Percentiles rank a stretch among this genome's conserved stretches.
phyloP scores from a whole-genome alignment of 2,113 vertebrate species.

The Datnioides undecimradiatus region DNA sequence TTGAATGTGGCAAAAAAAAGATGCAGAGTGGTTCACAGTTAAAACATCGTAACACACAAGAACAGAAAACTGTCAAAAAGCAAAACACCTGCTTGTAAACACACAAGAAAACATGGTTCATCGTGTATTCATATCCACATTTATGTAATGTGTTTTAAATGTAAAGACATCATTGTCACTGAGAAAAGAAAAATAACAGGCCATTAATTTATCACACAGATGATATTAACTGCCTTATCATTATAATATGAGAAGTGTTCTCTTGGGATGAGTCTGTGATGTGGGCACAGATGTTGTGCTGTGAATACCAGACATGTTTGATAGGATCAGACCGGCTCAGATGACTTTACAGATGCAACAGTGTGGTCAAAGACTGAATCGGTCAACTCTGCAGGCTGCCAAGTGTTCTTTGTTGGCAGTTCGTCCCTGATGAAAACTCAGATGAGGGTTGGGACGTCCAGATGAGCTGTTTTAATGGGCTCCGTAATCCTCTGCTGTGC shows the following conservation, averaged over 20 bases:
- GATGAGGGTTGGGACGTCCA: conserved; percentile 3
- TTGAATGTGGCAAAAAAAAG: not conserved
- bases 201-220: not conserved
- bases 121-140: not conserved
- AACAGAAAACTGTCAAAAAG: not conserved
- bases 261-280: conserved; percentile 18
- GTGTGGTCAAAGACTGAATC: conserved; percentile 38
- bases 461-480: conserved; percentile 20
- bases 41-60: not conserved
- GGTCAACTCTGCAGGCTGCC: conserved; percentile 33
- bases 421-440: conserved; percentile 2
- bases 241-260: conserved; percentile 18
- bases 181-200: not conserved
- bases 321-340: conserved; percentile 68
- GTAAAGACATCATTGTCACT: no score
- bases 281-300: conserved; percentile 40
- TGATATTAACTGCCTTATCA: not conserved
- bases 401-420: conserved; percentile 47
- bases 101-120: not conserved
- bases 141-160: not conserved
- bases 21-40: not conserved
- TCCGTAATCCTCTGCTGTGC: conserved; percentile 3
- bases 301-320: conserved; percentile 61
- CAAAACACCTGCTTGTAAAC: not conserved
- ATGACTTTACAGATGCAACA: conserved; percentile 37